Evolutionary conservation across 1,140 invertebrate species (phyloP).

Genomic region (Drosophila truncata): DNA sequence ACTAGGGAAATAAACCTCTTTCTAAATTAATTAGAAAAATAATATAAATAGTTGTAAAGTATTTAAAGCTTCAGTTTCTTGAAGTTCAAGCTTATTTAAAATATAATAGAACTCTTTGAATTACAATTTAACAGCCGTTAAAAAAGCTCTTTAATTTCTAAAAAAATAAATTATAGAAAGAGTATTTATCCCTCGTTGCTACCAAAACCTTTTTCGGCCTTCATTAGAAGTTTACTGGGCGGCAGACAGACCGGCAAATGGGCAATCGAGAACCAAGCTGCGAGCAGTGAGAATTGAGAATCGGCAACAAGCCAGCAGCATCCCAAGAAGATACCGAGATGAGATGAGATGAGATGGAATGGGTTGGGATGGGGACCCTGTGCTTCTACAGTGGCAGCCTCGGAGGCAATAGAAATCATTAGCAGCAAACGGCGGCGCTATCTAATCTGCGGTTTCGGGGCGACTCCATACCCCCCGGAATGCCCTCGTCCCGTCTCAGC

Average conservation of each 20-base stretch:
- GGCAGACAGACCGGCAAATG: constrained; percentile 52
- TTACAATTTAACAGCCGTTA: background rate
- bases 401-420: constrained; percentile 79
- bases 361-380: constrained; percentile 2
- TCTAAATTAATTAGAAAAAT: no score
- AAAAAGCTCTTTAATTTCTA: background rate
- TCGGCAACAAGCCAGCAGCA: constrained; percentile 47
- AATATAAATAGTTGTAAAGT: no score
- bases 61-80: no score
- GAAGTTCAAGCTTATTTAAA: no score
- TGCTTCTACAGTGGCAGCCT: constrained; percentile 53
- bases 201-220: background rate
- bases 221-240: constrained; percentile 66
- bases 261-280: constrained; percentile 32
- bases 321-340: constrained; percentile 1
- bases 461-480: constrained; percentile 1
- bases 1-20: no score
- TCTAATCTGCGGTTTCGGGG: constrained; percentile 74
- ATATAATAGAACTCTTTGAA: no score
- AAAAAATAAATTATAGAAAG: background rate
- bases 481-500: background rate
- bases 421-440: constrained; percentile 72
- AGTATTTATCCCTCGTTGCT: constrained; percentile 13
- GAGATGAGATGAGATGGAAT: constrained; percentile 7
- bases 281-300: constrained; percentile 18